Base-by-base conservation (phyloP, 2,113 vertebrate genomes). In the Coreoperca whiteheadi region DNA sequence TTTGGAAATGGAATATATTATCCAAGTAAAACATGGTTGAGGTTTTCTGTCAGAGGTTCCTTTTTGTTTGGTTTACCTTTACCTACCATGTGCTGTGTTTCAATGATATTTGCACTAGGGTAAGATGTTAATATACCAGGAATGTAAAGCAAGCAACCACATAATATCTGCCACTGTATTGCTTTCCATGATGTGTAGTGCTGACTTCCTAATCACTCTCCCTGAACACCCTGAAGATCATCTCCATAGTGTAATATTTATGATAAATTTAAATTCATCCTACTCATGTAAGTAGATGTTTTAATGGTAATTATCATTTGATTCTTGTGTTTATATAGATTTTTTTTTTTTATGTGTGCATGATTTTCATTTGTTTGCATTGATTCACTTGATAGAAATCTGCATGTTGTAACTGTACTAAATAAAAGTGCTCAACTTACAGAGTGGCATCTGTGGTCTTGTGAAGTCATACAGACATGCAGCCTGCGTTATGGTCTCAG, bases 341-440 rank as follows among this genome's bases (percentile, higher is more conserved):
- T 89, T 69, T 89, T 57, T 63, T 61, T 41, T 41, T 41, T 41
- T 77, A 87, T 84, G 91, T 94, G 92, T 94, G 95, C 94, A 95
- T 96, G 94, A 89, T 84, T 93, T 93, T 91, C 68, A 88, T 85
- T 93, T 91, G 87, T 90, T n/a, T 84, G 73, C 67, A 93, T 86
- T 88, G 69, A 84, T 86, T 91, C 88, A 87, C 92, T 92, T 90
- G 86, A 89, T 83, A 89, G 83, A 79, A 87, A 81, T 83, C 68
- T 92, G 94, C 93, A 95, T 96, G 95, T 94, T 95, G 90, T 94
- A 92, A 93, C 92, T 92, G 91, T 90, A 93, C 89, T 92, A 87
- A 96, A 95, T 96, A 95, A 96, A 96, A 91, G 81, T 94, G 88
- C 87, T 94, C 93, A 91, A 89, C 83, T 79, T 89, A 86, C 28